Evolutionary conservation across 1,140 invertebrate species (phyloP), one percentile per base, ranked within the genome.

Genomic region (Propsilocerus akamusi): DNA sequence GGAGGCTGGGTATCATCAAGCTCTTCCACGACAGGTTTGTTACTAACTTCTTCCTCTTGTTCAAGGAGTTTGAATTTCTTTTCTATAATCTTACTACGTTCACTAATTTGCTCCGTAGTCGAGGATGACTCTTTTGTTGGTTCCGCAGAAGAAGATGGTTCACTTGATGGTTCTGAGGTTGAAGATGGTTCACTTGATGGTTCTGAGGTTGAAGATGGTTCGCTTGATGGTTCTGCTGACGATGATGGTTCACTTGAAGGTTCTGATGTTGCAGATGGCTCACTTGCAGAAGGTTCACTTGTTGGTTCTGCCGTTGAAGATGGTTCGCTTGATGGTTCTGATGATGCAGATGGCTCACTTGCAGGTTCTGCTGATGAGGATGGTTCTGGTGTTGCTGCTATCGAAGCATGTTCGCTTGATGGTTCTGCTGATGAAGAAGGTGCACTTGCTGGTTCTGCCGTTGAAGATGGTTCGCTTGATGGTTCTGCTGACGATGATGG

Each of bases 201-300:
- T 56, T 26, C 47, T 47, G 59, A 52, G 23, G 53, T 30, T 53
- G 56, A 28, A 20, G 26, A 51, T 37, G 61, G 49, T 50, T 58
- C 55, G 17, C 49, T 46, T 41, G 50, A 37, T 25, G 57, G 46
- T 26, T 58, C 49, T n/a, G 54, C 50, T 46, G 25, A 17, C n/a
- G n/a, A 37, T 37, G 51, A 53, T 52, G 51, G 49, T 53, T 57
- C 58, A 26, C 52, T 50, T 52, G 51, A 46, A 17, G 55, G 46
- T 53, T 57, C 54, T 20, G 34, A 10, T 20, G 54, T 32, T 52
- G 55, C 25, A 12, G 32, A 51, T 37, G 61, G 49, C 11, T 49
- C 24, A 24, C 46, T 47, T 52, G 53, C 50, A 41, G 55, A 25
- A n/a, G 57, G 49, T 53, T 58, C 53, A 28, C 56, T 37, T 26